Conservation (phyloP, 2,888 invertebrate species). For the Oscheius myriophilus region DNA sequence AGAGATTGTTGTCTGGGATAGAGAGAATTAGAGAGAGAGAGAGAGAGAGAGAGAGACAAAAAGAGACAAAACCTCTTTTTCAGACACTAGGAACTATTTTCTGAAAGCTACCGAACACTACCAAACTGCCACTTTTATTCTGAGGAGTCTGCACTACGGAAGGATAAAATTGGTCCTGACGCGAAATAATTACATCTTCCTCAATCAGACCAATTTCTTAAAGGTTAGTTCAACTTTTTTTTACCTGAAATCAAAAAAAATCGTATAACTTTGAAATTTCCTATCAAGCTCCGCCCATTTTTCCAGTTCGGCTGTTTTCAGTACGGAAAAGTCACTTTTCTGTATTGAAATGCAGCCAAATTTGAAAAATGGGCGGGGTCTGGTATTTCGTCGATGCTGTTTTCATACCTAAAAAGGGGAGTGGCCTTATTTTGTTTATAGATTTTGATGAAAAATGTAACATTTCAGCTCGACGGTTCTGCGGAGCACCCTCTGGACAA, state of each 20-base stretch:
- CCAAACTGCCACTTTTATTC: conserved; percentile 64
- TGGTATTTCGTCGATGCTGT: no score
- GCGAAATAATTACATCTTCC: conserved; percentile 64
- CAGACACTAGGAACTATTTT: conserved; percentile 72
- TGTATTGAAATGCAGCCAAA: no score
- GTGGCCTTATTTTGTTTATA: not conserved
- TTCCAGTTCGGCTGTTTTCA: no score
- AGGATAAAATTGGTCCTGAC: conserved; percentile 64
- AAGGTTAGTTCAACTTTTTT: conserved; percentile 48
- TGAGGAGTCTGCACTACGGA: conserved; percentile 55
- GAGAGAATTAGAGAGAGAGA: conserved; percentile 4
- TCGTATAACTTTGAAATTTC: not conserved
- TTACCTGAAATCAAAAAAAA: not conserved
- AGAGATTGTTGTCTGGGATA: not conserved
- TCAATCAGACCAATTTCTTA: conserved; percentile 63
- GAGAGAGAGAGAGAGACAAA: not conserved
- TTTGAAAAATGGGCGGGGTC: no score
- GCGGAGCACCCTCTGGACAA: conserved; percentile 55
- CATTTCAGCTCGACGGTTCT: conserved; percentile 57
- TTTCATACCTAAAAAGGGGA: no score
- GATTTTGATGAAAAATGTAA: not conserved
- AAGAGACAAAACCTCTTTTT: conserved; percentile 2
- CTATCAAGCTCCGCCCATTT: no score
- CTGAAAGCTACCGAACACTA: conserved; percentile 66
- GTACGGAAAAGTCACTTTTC: no score